phyloP scores from a whole-genome alignment of 2,888 invertebrate species.

The Andrena dorsata region DNA sequence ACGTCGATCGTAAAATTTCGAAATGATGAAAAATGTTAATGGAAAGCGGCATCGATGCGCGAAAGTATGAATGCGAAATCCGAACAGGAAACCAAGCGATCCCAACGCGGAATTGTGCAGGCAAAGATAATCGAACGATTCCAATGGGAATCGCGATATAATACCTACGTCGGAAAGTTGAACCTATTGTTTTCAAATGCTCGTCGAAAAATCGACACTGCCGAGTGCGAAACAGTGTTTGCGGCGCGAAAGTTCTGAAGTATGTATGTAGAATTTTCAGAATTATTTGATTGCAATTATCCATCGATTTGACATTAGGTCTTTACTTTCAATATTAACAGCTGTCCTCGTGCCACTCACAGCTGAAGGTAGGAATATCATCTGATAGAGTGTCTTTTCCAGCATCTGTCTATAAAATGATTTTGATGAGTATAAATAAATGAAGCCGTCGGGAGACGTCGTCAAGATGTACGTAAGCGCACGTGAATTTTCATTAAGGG shows the following conservation, averaged over 20 bases:
- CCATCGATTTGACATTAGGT: no score
- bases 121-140: slow-evolving; percentile 1
- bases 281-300: no score
- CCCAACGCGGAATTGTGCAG: neutral
- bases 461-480: slow-evolving; percentile 31
- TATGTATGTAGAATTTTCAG: no score
- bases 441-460: slow-evolving; percentile 14
- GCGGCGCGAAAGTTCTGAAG: neutral
- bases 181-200: neutral
- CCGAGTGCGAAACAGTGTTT: neutral
- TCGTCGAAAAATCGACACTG: neutral
- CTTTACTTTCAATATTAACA: no score
- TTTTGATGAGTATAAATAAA: slow-evolving; percentile 13
- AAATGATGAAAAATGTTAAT: slow-evolving; percentile 47
- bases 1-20: slow-evolving; percentile 51
- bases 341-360: no score
- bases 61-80: slow-evolving; percentile 31
- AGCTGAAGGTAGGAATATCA: no score
- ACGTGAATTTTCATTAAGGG: slow-evolving; percentile 61
- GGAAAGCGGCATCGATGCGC: slow-evolving; percentile 26
- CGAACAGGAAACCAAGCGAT: slow-evolving; percentile 6
- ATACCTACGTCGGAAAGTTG: neutral
- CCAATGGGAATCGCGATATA: neutral
- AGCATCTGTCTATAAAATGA: neutral
- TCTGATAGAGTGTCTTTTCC: no score